Evolutionary conservation across 2,113 vertebrate genomes (phyloP), one percentile per base, ranked within the genome.

Genomic region (Peucedramus taeniatus): DNA sequence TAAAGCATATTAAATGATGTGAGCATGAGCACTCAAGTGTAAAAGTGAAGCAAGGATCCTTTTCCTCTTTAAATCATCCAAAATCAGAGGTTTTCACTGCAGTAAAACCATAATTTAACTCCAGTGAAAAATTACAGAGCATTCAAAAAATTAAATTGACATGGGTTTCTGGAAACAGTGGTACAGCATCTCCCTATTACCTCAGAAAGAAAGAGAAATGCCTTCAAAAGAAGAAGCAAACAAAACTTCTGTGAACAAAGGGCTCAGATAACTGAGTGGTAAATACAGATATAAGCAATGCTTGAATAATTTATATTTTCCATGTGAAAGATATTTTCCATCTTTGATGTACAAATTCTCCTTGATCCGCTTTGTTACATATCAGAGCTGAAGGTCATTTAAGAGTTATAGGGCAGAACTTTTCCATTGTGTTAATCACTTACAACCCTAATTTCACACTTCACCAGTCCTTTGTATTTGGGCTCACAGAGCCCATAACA

Each of bases 341-440:
- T 89, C 39, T 86, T 64, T 87, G 68, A 76, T 70, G 5, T 68
- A 83, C 66, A 93, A 96, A 95, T 87, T 97, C 79, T 86, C 83
- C 91, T 95, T 94, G 78, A 95, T 96, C 80, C 84, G 57, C 86
- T 96, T 97, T 95, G 71, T 87, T 93, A 89, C 92, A 90, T 96
- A 95, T 93, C 78, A 83, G 80, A 94, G 61, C 78, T 85, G 87
- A 96, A 97, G 94, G 94, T 95, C 94, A 96, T 78, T 96, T 93
- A 96, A 93, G 72, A 97, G 78, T 96, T 95, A 97, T 9, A 95
- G 84, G 86, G 96, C 78, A 96, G 95, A 97, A 96, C 88, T 49
- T 97, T 97, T 96, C 86, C 83, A 87, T 94, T 97, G 94, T 96
- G 72, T 95, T 98, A 97, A 98, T 98, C 92, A 96, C 91, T 97